Evolutionary conservation across 2,888 invertebrate species (phyloP).

Genomic region (Hirtodrosophila confusa): DNA sequence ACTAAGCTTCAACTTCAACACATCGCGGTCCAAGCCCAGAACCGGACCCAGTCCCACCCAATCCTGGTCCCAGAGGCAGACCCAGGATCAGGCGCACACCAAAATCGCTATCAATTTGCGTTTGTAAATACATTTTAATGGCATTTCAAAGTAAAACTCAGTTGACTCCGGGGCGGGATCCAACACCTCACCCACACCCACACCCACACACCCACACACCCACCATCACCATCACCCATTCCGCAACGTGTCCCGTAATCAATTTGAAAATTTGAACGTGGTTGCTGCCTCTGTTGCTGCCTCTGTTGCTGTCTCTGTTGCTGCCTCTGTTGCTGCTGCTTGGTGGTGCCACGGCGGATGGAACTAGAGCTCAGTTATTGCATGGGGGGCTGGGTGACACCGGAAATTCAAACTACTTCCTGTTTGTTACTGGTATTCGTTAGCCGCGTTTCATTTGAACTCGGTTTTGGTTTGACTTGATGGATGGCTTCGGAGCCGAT

Average conservation of each 20-base stretch:
- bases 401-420: conserved; percentile 81
- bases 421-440: conserved; percentile 70
- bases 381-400: conserved; percentile 61
- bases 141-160: conserved; percentile 75
- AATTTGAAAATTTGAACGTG: conserved; percentile 70
- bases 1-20: conserved; percentile 73
- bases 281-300: conserved; percentile 30
- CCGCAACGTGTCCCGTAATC: conserved; percentile 59
- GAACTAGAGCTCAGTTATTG: conserved; percentile 20
- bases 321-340: conserved; percentile 2
- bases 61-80: too few species aligned
- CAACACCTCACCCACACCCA: conserved; percentile 11
- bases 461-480: conserved; percentile 62
- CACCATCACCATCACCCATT: conserved; percentile 1
- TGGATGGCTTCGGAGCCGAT: conserved; percentile 72
- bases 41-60: conserved; percentile 17
- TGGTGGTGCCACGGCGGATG: conserved; percentile 16
- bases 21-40: conserved; percentile 29
- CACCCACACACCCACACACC: not conserved
- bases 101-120: conserved; percentile 78
- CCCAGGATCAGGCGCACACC: conserved; percentile 37
- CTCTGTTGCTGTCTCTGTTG: conserved; percentile 6
- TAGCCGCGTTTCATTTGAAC: conserved; percentile 71
- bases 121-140: conserved; percentile 81
- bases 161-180: conserved; percentile 43